Evolutionary conservation across 53 echinoderm and acorn worm genomes (phyloP).

Genomic region (Glandiceps talaboti): DNA sequence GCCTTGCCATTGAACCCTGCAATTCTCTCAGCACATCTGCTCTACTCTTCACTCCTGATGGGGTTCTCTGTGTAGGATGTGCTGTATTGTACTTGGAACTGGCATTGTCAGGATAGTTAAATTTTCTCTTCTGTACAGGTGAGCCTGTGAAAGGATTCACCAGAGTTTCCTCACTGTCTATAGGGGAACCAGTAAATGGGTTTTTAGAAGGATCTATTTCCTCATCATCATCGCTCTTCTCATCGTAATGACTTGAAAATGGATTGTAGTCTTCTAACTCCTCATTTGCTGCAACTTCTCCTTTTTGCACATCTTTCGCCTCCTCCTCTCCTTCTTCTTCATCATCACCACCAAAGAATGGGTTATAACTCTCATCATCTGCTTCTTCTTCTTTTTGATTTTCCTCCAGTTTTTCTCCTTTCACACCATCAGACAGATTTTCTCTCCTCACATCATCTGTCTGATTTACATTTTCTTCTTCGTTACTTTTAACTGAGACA

Average conservation of each 20-base stretch:
- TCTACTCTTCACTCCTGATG: slow-evolving; percentile 60
- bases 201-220: slow-evolving; percentile 57
- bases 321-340: slow-evolving; percentile 33
- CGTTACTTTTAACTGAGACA: background rate
- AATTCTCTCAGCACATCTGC: slow-evolving; percentile 81
- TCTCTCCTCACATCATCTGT: slow-evolving; percentile 4
- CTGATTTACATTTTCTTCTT: background rate
- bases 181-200: slow-evolving; percentile 46
- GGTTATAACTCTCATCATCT: slow-evolving; percentile 84
- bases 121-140: slow-evolving; percentile 36
- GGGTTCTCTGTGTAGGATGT: slow-evolving; percentile 12
- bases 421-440: background rate
- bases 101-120: slow-evolving; percentile 19
- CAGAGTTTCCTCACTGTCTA: slow-evolving; percentile 16
- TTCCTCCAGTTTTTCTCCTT: background rate
- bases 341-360: slow-evolving; percentile 64
- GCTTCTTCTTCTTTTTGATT: slow-evolving; percentile 18
- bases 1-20: slow-evolving; percentile 38
- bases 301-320: slow-evolving; percentile 2
- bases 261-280: slow-evolving; percentile 55
- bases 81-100: too few species aligned
- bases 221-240: slow-evolving; percentile 31
- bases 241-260: slow-evolving; percentile 36
- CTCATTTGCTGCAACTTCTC: slow-evolving; percentile 25
- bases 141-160: slow-evolving; percentile 60